These are phyloP conservation scores for Pelodiscus sinensis DNA, from an alignment of 2,113 vertebrate species.

Conservation along the genomic window DNA sequence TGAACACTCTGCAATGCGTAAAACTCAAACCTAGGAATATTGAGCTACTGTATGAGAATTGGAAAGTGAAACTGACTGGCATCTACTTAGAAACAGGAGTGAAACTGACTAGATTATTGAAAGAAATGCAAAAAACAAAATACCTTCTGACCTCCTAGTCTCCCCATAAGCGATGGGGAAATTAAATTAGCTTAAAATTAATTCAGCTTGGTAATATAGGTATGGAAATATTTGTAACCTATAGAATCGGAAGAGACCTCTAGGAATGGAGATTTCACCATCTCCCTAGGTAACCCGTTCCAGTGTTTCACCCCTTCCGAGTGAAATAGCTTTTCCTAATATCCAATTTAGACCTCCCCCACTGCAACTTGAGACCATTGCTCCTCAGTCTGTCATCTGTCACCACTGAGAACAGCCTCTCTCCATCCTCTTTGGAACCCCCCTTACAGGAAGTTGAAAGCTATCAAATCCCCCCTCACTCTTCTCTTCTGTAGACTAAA, in stretches of 20 bases:
- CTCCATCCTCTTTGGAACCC: too few relatives aligned
- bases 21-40: background rate
- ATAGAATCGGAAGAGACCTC: background rate
- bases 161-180: background rate
- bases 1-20: background rate
- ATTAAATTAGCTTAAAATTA: background rate
- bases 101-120: background rate
- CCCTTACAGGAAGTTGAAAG: too few relatives aligned
- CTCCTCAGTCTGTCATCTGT: too few relatives aligned
- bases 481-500: too few relatives aligned
- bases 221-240: background rate
- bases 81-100: background rate
- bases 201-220: rapidly evolving
- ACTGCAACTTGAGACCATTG: too few relatives aligned
- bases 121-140: background rate
- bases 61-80: background rate
- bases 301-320: too few relatives aligned
- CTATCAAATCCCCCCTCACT: too few relatives aligned
- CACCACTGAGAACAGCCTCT: too few relatives aligned
- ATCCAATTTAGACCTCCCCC: too few relatives aligned
- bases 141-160: background rate
- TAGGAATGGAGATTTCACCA: too few relatives aligned
- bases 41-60: background rate
- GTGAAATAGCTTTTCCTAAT: too few relatives aligned
- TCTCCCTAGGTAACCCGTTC: too few relatives aligned